phyloP scores from a whole-genome alignment of 2,888 invertebrate species.

The Tachystola acroxantha region DNA sequence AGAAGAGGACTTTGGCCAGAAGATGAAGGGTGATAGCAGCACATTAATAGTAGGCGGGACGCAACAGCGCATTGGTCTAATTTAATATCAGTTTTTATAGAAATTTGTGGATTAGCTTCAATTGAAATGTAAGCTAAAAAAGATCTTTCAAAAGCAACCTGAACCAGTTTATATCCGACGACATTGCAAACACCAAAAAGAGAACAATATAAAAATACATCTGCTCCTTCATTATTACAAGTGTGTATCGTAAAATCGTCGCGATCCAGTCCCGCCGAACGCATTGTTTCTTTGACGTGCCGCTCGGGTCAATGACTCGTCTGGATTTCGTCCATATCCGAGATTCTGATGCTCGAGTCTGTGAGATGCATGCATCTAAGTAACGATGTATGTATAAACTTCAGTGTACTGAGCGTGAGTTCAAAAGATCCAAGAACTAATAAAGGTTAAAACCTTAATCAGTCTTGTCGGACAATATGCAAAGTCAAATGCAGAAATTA shows the following conservation, averaged over 20 bases:
- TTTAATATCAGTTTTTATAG: too few species aligned
- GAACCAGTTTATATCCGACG: conserved; percentile 10
- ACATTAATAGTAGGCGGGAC: too few species aligned
- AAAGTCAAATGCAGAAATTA: background rate
- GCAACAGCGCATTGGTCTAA: too few species aligned
- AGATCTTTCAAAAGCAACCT: too few species aligned
- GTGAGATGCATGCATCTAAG: conserved; percentile 25
- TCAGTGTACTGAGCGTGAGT: conserved; percentile 8
- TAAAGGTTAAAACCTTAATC: background rate
- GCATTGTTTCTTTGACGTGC: conserved; percentile 72
- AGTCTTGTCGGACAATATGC: background rate
- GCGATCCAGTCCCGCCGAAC: conserved; percentile 32
- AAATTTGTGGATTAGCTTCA: too few species aligned
- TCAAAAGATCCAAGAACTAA: background rate
- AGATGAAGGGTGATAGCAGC: too few species aligned
- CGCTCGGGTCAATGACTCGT: conserved; percentile 69
- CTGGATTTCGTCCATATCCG: conserved; percentile 70
- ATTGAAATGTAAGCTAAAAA: too few species aligned
- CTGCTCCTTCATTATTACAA: conserved; percentile 20
- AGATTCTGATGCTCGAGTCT: conserved; percentile 33
- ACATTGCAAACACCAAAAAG: conserved; percentile 10
- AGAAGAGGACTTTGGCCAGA: too few species aligned
- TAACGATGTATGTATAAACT: conserved; percentile 2
- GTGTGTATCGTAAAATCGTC: conserved; percentile 29
- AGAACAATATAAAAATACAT: conserved; percentile 14